Conservation (phyloP, 2,113 vertebrate genomes). For the Xerus inauris region DNA sequence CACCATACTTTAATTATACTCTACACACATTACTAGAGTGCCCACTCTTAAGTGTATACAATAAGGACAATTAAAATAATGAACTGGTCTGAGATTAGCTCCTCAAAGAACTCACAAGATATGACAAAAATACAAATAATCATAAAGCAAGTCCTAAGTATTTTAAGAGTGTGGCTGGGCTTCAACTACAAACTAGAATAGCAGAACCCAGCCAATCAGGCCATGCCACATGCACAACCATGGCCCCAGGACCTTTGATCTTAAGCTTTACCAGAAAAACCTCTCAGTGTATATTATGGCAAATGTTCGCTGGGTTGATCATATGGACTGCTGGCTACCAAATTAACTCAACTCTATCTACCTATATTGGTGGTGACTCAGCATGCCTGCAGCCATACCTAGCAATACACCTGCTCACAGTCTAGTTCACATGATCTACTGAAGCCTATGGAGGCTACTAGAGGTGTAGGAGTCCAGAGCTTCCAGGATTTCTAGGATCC, state of each 20-base stretch:
- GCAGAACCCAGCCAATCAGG: neutral
- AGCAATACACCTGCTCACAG: neutral
- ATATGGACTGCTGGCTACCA: neutral
- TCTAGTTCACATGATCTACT: neutral
- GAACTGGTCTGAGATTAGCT: neutral
- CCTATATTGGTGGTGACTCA: neutral
- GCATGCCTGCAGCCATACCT: neutral
- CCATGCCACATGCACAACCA: neutral
- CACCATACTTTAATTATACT: neutral
- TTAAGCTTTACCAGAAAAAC: neutral
- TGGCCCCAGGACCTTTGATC: neutral
- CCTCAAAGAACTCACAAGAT: neutral
- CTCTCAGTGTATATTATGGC: neutral
- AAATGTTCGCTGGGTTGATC: too few species aligned
- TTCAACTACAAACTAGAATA: neutral
- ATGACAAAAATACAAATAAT: conserved; percentile 6
- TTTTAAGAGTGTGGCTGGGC: neutral
- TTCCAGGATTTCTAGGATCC: neutral
- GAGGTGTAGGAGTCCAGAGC: neutral
- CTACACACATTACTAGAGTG: neutral
- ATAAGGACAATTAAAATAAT: neutral
- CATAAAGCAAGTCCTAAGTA: neutral
- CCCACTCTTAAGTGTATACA: neutral
- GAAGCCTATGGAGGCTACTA: neutral
- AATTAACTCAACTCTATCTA: neutral